Percentiles rank a stretch among this genome's conserved stretches.
These are phyloP conservation scores for Eumeta japonica DNA, from an alignment of 1,140 invertebrate species.

Conservation along the genomic window DNA sequence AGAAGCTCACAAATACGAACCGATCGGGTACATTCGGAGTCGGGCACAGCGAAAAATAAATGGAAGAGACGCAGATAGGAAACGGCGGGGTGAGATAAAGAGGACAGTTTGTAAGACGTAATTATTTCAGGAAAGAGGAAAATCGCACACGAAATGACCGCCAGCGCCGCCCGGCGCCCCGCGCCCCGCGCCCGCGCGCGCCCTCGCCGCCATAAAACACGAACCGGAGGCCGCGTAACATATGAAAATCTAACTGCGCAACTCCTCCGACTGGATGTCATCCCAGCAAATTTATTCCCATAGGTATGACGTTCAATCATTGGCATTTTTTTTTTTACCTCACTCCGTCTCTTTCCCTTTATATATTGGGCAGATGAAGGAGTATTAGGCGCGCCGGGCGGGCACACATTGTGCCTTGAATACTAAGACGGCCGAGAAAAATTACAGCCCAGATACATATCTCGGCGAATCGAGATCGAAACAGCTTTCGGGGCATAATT, in stretches of 20 bases:
- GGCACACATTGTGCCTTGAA: conserved; percentile 31
- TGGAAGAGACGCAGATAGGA: conserved; percentile 24
- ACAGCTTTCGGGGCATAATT: conserved; percentile 31
- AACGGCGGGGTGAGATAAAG: conserved; percentile 21
- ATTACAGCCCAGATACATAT: conserved; percentile 45
- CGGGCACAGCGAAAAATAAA: conserved; percentile 18
- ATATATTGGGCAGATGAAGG: conserved; percentile 15
- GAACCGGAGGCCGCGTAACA: too few species aligned
- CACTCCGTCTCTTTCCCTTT: conserved; percentile 26
- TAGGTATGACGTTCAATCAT: conserved; percentile 55
- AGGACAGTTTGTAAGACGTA: conserved; percentile 29
- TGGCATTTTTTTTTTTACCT: conserved; percentile 50
- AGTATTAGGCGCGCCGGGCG: conserved; percentile 26
- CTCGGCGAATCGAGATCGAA: conserved; percentile 25
- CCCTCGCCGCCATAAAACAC: too few species aligned
- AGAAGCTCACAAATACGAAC: too few species aligned
- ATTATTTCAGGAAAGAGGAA: conserved; percentile 27
- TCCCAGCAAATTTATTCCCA: conserved; percentile 51
- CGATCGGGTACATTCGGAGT: too few species aligned
- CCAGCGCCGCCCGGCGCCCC: too few species aligned
- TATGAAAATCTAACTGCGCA: too few species aligned
- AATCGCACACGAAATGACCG: conserved; percentile 11
- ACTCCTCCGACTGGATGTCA: too few species aligned
- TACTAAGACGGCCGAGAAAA: conserved; percentile 47
- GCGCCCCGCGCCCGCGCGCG: too few species aligned